Percentiles rank a stretch among this genome's conserved stretches.
Evolutionary conservation across 2,113 vertebrate species (phyloP).

Genomic region (Thunnus maccoyii): DNA sequence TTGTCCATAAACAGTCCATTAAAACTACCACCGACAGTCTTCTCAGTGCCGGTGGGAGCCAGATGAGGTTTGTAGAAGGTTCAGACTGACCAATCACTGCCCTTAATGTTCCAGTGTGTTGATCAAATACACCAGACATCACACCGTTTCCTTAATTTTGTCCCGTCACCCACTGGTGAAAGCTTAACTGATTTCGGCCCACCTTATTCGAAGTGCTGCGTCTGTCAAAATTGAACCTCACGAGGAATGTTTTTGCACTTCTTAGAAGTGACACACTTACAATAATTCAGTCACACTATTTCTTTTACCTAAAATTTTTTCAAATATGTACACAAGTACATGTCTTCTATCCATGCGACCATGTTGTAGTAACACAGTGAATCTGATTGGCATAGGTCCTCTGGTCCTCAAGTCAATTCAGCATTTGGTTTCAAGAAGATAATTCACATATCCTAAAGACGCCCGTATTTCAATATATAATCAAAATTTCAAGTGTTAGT

Average conservation of each 20-base stretch:
- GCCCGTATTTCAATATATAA: slow-evolving; percentile 62
- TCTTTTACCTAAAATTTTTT: slow-evolving; percentile 44
- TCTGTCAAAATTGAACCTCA: slow-evolving; percentile 64
- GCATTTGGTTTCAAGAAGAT: slow-evolving; percentile 77
- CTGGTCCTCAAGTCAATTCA: slow-evolving; percentile 72
- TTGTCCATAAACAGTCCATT: slow-evolving; percentile 70
- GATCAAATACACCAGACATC: slow-evolving; percentile 43
- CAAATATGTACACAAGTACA: slow-evolving; percentile 77
- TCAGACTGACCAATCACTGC: slow-evolving; percentile 48
- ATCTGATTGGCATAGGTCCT: slow-evolving; percentile 78
- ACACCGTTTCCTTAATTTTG: slow-evolving; percentile 7
- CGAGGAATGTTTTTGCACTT: slow-evolving; percentile 81
- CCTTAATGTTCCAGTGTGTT: slow-evolving; percentile 36
- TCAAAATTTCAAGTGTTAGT: slow-evolving; percentile 79
- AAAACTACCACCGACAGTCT: slow-evolving; percentile 46
- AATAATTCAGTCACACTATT: slow-evolving; percentile 55
- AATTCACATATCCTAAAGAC: slow-evolving; percentile 71
- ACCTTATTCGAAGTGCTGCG: slow-evolving; percentile 51
- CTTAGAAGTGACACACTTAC: slow-evolving; percentile 75
- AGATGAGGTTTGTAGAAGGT: slow-evolving; percentile 72
- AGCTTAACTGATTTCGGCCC: slow-evolving; percentile 46
- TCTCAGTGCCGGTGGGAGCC: slow-evolving; percentile 37
- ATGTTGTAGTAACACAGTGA: slow-evolving; percentile 70
- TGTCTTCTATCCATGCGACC: slow-evolving; percentile 57
- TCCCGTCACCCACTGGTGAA: slow-evolving; percentile 34